Evolutionary conservation across 2,888 invertebrate species (phyloP).

Genomic region (Salticus scenicus): DNA sequence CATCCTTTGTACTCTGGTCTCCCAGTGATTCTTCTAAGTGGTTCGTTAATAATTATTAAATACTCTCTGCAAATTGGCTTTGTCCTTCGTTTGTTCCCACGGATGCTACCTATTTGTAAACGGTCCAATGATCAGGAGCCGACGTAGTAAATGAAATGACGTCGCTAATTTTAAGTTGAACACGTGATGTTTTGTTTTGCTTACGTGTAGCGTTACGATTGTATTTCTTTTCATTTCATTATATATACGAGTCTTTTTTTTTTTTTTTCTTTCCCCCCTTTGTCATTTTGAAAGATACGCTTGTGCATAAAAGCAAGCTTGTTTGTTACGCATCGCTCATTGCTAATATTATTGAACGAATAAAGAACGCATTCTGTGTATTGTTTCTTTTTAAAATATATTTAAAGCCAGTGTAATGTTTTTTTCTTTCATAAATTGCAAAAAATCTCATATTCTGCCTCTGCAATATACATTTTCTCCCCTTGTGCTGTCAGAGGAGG

Average conservation of each 20-base stretch:
- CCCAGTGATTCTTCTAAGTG: too few relatives aligned
- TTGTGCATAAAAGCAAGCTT: too few relatives aligned
- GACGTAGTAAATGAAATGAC: slow-evolving; percentile 47
- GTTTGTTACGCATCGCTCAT: too few relatives aligned
- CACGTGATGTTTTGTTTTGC: slow-evolving; percentile 38
- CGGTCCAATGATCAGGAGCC: slow-evolving; percentile 52
- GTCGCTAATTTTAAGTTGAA: slow-evolving; percentile 43
- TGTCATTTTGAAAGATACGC: too few relatives aligned
- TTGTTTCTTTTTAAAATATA: too few relatives aligned
- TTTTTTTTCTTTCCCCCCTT: background rate
- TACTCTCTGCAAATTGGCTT: slow-evolving; percentile 17
- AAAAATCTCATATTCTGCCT: too few relatives aligned
- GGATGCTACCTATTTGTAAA: slow-evolving; percentile 40
- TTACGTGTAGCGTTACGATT: slow-evolving; percentile 28
- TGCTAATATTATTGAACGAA: too few relatives aligned
- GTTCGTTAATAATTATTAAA: slow-evolving; percentile 26
- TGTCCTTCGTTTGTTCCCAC: slow-evolving; percentile 48
- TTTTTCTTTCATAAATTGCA: too few relatives aligned
- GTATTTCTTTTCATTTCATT: slow-evolving; percentile 24
- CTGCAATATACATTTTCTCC: too few relatives aligned
- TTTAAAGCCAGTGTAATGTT: too few relatives aligned
- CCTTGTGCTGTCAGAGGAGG: too few relatives aligned
- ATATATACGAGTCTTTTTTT: background rate
- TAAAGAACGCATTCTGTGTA: too few relatives aligned
- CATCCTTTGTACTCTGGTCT: background rate